Percentiles rank a stretch among this genome's conserved stretches.
Evolutionary conservation across 2,113 vertebrate species (phyloP).

Genomic region (Capra hircus): DNA sequence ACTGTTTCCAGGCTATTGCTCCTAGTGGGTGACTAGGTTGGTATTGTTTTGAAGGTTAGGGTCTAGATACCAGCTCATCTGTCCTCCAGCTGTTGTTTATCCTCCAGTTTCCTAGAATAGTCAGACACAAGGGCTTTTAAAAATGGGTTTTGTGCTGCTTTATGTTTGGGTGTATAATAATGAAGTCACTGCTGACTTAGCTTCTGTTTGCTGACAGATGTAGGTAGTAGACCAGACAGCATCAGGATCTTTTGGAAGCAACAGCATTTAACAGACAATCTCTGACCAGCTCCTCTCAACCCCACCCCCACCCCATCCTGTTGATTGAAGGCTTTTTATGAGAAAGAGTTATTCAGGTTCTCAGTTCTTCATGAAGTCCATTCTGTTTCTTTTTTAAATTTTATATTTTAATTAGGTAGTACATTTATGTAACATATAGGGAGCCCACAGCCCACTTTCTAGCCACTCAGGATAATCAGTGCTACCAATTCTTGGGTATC

Average conservation of each 20-base stretch:
- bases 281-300: not conserved
- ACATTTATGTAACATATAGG: not conserved
- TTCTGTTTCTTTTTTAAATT: not conserved
- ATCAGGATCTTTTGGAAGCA: not conserved
- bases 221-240: not conserved
- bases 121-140: not conserved
- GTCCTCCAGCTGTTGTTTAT: conserved; percentile 60
- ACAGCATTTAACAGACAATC: not conserved
- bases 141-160: conserved; percentile 5
- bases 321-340: not conserved
- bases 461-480: not conserved
- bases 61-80: conserved; percentile 32
- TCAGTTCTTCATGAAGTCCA: not conserved
- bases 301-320: not conserved
- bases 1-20: not conserved
- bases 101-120: conserved; percentile 36
- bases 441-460: not conserved
- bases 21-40: conserved; percentile 10
- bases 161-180: conserved; percentile 29
- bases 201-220: not conserved
- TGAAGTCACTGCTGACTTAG: not conserved
- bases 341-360: not conserved
- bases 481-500: not conserved
- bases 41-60: conserved; percentile 42
- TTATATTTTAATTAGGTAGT: not conserved